Conservation (phyloP, 2,888 invertebrate species). For the Lymantria monacha region DNA sequence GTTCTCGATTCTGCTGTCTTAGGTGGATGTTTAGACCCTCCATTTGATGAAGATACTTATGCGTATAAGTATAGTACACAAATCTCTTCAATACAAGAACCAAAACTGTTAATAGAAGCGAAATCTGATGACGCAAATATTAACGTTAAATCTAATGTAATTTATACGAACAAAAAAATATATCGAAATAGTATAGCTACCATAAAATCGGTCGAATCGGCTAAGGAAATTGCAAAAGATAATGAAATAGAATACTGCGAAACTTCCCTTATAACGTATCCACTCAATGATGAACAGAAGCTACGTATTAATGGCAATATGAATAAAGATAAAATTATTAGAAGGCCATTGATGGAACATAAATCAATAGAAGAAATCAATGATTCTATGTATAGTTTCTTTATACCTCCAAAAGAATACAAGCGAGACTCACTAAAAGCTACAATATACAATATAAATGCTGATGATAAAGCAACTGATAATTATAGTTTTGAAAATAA, state of each 20-base stretch:
- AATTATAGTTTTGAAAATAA: background rate
- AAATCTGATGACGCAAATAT: background rate
- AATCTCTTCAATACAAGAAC: background rate
- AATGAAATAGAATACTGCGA: constrained; percentile 28
- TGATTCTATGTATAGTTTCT: constrained; percentile 39
- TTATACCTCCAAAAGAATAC: constrained; percentile 40
- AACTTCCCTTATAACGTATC: constrained; percentile 58
- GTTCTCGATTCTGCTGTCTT: constrained; percentile 4
- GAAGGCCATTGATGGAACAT: background rate
- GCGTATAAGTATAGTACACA: constrained; percentile 44
- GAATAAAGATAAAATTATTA: constrained; percentile 12
- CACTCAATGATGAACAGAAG: constrained; percentile 23
- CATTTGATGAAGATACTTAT: constrained; percentile 64
- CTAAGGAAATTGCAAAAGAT: background rate
- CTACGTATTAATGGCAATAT: background rate
- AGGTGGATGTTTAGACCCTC: constrained; percentile 74
- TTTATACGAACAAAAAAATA: background rate
- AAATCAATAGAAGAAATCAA: constrained; percentile 28
- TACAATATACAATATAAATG: background rate
- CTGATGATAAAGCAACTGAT: background rate
- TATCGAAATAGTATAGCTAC: constrained; percentile 8
- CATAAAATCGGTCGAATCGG: constrained; percentile 1
- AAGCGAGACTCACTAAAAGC: constrained; percentile 11
- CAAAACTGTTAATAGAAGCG: background rate
- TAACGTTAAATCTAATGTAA: no score